Evolutionary conservation across 2,113 vertebrate species (phyloP), one percentile per base, ranked within the genome.

Genomic region (Perognathus longimembris): DNA sequence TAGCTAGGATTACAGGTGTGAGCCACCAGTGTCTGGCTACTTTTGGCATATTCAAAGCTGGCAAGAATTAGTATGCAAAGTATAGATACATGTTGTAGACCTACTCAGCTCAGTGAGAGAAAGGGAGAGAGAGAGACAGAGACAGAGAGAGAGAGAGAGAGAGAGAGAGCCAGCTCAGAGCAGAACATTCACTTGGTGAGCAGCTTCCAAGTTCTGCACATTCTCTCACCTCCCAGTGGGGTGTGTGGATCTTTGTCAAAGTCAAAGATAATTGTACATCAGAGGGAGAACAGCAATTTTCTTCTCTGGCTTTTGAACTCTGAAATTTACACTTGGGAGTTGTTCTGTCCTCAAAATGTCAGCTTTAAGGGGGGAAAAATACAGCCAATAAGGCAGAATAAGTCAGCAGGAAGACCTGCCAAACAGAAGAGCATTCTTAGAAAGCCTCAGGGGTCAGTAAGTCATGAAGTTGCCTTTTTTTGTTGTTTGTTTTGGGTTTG

Each of bases 321-420:
- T 81, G 70, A 89, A 95, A 92, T 24, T 94, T 88, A 93, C 42
- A 3, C 88, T 42, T 36, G 83, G 77, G 89, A 93, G 69, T 84
- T 66, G 10, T 80, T 93, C 71, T 78, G 90, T 92, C 93, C 93
- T 95, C 83, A 95, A 96, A 96, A 92, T 78, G 89, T 96, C 92
- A 96, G 84, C 34, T 71, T 69, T 36, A 78, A 26, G 28, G 50
- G 20, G 6, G 30, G 57, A 50, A 57, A 88, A 81, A 80, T 30
- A 81, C 75, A 90, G 50, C 67, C 90, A 64, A 79, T 92, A 89
- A 61, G 67, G 66, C 75, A 93, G 50, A 74, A 92, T 64, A 93
- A 89, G 73, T 73, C 85, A 91, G 61, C 76, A 66, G 90, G 80
- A 32, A 87, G 83, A 93, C 1, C 21, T 93, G 89, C 76, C 94